These are phyloP conservation scores for Oscheius myriophilus DNA, from an alignment of 2,888 invertebrate genomes.

Conservation along the genomic window DNA sequence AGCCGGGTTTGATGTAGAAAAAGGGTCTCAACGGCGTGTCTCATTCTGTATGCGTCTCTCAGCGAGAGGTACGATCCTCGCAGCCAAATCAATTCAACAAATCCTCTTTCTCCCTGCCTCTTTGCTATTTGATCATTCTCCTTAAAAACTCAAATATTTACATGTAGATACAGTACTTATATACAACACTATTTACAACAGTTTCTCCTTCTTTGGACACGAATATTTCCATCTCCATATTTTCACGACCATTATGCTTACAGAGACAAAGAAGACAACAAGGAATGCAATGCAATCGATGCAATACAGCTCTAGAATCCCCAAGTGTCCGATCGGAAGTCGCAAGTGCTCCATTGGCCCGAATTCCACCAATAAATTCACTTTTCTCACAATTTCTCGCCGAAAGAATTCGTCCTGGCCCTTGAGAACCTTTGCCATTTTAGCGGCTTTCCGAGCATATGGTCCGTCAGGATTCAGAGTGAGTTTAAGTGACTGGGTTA, in stretches of 20 bases:
- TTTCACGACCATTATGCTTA: not conserved
- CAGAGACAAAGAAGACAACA: not conserved
- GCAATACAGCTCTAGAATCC: constrained; percentile 5
- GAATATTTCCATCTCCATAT: not conserved
- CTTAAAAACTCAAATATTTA: not conserved
- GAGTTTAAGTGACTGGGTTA: not conserved
- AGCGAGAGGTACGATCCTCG: too few species aligned
- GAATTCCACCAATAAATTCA: not conserved
- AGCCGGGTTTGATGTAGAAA: too few species aligned
- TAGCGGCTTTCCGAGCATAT: not conserved
- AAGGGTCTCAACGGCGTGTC: too few species aligned
- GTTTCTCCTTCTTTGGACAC: not conserved
- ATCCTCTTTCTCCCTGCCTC: too few species aligned
- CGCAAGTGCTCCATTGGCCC: constrained; percentile 13
- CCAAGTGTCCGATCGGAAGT: not conserved
- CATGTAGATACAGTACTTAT: not conserved
- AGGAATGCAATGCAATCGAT: constrained; percentile 9
- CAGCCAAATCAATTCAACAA: too few species aligned
- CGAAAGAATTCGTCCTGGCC: constrained; percentile 12
- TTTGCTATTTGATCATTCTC: too few species aligned
- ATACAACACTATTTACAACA: not conserved
- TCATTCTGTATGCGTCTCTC: too few species aligned
- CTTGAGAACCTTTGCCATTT: not conserved
- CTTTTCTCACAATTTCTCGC: constrained; percentile 4
- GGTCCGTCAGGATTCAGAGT: not conserved